These are phyloP conservation scores for Rhamnusium bicolor DNA, from an alignment of 2,888 invertebrate genomes.

Conservation along the genomic window DNA sequence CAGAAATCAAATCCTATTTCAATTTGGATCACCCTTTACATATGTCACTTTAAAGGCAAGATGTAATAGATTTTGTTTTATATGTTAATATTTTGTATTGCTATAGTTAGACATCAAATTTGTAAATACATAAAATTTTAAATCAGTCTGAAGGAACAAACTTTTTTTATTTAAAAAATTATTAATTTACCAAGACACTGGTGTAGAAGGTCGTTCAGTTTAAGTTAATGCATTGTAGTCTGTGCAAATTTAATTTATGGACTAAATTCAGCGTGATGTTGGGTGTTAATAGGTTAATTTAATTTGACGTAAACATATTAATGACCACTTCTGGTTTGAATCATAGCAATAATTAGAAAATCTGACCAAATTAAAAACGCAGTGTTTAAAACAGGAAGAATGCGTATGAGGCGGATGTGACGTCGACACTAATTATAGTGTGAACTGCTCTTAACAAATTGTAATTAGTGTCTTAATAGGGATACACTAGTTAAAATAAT, in stretches of 20 bases:
- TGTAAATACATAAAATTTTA: no score
- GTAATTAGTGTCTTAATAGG: constrained; percentile 72
- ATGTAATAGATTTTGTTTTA: no score
- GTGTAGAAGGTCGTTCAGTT: no score
- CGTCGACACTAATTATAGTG: constrained; percentile 69
- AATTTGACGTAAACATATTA: constrained; percentile 48
- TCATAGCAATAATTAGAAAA: constrained; percentile 59
- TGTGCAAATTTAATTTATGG: neutral
- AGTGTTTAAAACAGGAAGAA: constrained; percentile 67
- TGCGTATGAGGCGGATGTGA: constrained; percentile 66
- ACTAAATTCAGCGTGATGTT: neutral
- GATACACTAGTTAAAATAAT: constrained; percentile 72
- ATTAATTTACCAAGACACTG: no score
- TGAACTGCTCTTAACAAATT: constrained; percentile 70
- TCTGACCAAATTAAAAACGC: constrained; percentile 64
- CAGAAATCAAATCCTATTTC: no score
- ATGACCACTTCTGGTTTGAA: constrained; percentile 44
- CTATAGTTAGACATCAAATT: no score
- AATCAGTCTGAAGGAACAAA: no score
- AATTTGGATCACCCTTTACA: no score
- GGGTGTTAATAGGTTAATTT: constrained; percentile 46
- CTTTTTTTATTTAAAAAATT: no score
- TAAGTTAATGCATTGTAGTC: no score
- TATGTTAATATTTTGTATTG: no score
- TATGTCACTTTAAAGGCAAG: no score